Evolutionary conservation across 1,140 invertebrate species (phyloP).

Genomic region (Diorhabda sublineata): DNA sequence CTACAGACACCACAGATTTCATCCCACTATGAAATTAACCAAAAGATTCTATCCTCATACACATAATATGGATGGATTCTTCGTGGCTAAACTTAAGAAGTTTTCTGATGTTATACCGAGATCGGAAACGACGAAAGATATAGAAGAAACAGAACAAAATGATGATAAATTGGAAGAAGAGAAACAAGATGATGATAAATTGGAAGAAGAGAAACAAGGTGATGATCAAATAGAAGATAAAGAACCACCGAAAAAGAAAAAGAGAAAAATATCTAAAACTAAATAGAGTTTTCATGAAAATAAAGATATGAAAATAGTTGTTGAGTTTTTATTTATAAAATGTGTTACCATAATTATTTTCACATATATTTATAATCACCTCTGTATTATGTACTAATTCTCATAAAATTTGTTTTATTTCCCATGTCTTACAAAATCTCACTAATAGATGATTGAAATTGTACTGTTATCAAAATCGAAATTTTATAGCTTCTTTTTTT

Average conservation of each 20-base stretch:
- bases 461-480: too few relatives aligned
- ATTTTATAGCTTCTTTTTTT: too few relatives aligned
- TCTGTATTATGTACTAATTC: too few relatives aligned
- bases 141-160: conserved; percentile 50
- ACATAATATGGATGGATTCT: conserved; percentile 99
- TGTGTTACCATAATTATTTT: too few relatives aligned
- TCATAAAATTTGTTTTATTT: too few relatives aligned
- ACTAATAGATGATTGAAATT: too few relatives aligned
- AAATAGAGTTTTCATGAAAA: too few relatives aligned
- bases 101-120: conserved; percentile 78
- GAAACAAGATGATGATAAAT: not conserved
- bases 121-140: conserved; percentile 32
- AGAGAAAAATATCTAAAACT: not conserved
- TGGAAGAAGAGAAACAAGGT: not conserved
- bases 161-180: not conserved
- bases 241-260: conserved; percentile 5
- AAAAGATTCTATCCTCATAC: conserved; percentile 94
- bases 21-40: conserved; percentile 86
- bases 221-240: not conserved
- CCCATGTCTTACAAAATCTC: too few relatives aligned
- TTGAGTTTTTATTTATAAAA: too few relatives aligned
- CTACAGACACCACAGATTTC: conserved; percentile 84
- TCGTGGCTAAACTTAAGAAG: conserved; percentile 97
- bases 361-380: too few relatives aligned
- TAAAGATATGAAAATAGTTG: too few relatives aligned